Evolutionary conservation across 2,113 vertebrate genomes (phyloP).

Genomic region (Callaeas wilsoni): DNA sequence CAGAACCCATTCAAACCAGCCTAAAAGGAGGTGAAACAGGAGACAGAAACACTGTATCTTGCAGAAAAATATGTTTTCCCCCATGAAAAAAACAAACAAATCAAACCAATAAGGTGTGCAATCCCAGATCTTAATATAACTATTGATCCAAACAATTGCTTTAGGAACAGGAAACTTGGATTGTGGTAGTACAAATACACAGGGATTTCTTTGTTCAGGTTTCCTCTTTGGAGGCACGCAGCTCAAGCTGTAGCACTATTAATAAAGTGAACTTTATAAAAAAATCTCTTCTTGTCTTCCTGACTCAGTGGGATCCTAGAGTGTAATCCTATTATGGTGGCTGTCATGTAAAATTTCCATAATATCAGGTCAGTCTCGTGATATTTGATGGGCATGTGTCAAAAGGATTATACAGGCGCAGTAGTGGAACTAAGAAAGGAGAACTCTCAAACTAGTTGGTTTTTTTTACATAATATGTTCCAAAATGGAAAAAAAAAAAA

Average conservation of each 20-base stretch:
- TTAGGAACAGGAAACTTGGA: neutral
- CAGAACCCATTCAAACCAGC: neutral
- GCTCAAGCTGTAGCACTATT: neutral
- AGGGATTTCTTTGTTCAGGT: neutral
- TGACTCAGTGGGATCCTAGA: neutral
- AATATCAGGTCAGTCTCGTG: neutral
- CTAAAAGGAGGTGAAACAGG: neutral
- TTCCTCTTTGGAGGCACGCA: neutral
- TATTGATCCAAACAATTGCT: neutral
- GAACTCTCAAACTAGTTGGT: neutral
- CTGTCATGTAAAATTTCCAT: neutral
- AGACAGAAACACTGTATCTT: neutral
- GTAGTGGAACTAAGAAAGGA: neutral
- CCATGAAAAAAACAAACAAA: neutral
- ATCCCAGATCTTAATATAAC: neutral
- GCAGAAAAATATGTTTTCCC: neutral
- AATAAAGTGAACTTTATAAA: neutral
- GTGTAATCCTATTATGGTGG: neutral
- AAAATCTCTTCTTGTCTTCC: neutral
- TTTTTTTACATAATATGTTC: neutral
- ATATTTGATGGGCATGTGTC: neutral
- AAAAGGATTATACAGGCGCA: neutral
- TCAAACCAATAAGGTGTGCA: neutral
- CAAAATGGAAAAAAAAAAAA: neutral
- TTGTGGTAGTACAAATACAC: fast-evolving